phyloP scores from a whole-genome alignment of 2,797 vertebrate genomes.

The Sebastes vulpes region DNA sequence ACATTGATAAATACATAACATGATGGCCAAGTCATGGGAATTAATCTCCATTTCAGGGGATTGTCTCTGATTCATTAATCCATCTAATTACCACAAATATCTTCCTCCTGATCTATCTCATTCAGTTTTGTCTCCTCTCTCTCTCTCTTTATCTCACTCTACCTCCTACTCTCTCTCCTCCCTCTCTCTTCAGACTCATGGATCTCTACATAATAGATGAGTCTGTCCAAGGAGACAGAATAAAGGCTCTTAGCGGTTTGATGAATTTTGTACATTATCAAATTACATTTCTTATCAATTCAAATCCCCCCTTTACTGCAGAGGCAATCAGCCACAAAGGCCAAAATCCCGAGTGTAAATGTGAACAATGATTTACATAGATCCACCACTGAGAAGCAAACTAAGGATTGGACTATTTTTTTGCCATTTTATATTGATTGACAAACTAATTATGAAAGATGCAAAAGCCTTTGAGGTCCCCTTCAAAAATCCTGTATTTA shows the following conservation, averaged over 20 bases:
- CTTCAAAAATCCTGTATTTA: neutral
- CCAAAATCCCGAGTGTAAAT: constrained; percentile 28
- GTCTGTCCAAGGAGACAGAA: constrained; percentile 68
- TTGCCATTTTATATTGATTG: constrained; percentile 13
- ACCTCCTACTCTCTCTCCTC: neutral
- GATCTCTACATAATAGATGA: constrained; percentile 80
- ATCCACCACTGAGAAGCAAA: neutral
- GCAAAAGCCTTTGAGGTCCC: constrained; percentile 1
- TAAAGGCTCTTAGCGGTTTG: constrained; percentile 67
- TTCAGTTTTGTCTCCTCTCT: constrained; percentile 39
- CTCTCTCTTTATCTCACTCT: constrained; percentile 22
- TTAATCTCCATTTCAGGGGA: constrained; percentile 79
- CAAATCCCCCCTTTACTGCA: constrained; percentile 25
- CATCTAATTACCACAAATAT: constrained; percentile 75
- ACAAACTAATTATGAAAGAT: constrained; percentile 19
- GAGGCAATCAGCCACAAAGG: constrained; percentile 30
- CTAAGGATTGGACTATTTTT: neutral
- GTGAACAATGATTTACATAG: constrained; percentile 26
- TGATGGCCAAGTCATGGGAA: constrained; percentile 67
- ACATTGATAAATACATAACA: constrained; percentile 83
- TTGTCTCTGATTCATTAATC: constrained; percentile 80
- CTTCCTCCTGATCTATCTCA: constrained; percentile 62
- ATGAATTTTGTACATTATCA: constrained; percentile 79
- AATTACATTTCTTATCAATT: constrained; percentile 78
- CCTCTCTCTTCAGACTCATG: constrained; percentile 54